Evolutionary conservation across 2,888 invertebrate species (phyloP).

Genomic region (Ennomos quercinarius): DNA sequence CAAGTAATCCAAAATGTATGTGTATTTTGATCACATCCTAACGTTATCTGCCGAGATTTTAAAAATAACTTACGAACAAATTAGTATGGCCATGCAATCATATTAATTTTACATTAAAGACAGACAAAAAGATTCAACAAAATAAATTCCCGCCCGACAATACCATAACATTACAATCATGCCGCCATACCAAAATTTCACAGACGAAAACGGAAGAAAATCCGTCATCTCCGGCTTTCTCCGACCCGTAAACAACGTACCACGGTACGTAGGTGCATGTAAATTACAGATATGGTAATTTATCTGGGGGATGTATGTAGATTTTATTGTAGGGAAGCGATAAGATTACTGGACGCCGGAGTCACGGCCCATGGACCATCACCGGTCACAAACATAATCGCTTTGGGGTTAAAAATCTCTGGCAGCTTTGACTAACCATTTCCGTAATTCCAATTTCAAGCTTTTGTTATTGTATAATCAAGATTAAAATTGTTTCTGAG

Average conservation of each 20-base stretch:
- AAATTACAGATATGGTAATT: slow-evolving; percentile 83
- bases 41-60: too few species aligned
- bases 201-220: slow-evolving; percentile 78
- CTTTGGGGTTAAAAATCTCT: slow-evolving; percentile 25
- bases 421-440: slow-evolving; percentile 11
- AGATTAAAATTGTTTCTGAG: too few species aligned
- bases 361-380: slow-evolving; percentile 61
- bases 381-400: slow-evolving; percentile 36
- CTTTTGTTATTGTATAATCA: too few species aligned
- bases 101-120: slow-evolving; percentile 9
- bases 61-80: too few species aligned
- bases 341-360: slow-evolving; percentile 75
- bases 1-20: too few species aligned
- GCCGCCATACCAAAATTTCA: slow-evolving; percentile 40
- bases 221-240: slow-evolving; percentile 79
- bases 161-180: slow-evolving; percentile 40
- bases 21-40: too few species aligned
- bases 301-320: slow-evolving; percentile 58
- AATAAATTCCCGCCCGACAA: slow-evolving; percentile 10
- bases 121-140: slow-evolving; percentile 6
- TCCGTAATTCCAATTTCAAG: slow-evolving; percentile 6
- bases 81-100: neutral
- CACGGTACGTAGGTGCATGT: slow-evolving; percentile 73
- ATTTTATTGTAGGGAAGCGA: slow-evolving; percentile 55
- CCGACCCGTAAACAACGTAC: slow-evolving; percentile 75